Conservation (phyloP, 1,140 invertebrate species). For the Aphelenchoides fujianensis region DNA sequence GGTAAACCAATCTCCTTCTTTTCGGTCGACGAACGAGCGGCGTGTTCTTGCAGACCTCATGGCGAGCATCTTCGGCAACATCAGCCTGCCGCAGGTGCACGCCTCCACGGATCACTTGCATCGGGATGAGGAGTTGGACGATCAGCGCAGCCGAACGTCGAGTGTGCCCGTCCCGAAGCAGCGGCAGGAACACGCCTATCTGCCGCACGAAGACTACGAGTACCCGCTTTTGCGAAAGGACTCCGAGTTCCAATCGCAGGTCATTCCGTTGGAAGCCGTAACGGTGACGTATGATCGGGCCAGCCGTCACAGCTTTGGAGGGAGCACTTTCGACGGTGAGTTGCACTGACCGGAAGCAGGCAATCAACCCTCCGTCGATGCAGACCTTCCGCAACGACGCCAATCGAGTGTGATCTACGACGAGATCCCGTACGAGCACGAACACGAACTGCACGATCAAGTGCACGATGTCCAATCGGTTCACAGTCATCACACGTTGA, state of each 20-base stretch:
- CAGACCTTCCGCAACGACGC: neutral
- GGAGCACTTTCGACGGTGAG: neutral
- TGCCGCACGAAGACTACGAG: neutral
- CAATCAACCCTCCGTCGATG: neutral
- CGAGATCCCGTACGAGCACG: neutral
- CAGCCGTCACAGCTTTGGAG: neutral
- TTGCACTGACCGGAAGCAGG: neutral
- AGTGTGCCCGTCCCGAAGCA: slow-evolving; percentile 7
- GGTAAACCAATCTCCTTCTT: too few relatives aligned
- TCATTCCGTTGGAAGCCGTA: neutral
- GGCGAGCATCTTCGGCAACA: slow-evolving; percentile 4
- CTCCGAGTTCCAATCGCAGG: neutral
- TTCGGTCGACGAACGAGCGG: neutral
- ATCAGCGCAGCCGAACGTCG: neutral
- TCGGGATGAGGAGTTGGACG: neutral
- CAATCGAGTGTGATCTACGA: neutral
- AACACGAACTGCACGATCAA: neutral
- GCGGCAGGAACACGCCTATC: neutral
- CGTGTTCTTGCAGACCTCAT: slow-evolving; percentile 4
- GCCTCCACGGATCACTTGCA: neutral
- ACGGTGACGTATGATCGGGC: neutral
- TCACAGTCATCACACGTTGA: too few relatives aligned
- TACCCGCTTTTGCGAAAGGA: neutral
- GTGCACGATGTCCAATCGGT: neutral
- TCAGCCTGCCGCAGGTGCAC: neutral